A percentile compares a stretch with the other conserved stretches of the same genome.
Conservation (phyloP, 2,113 vertebrate species). For the Takifugu bimaculatus region DNA sequence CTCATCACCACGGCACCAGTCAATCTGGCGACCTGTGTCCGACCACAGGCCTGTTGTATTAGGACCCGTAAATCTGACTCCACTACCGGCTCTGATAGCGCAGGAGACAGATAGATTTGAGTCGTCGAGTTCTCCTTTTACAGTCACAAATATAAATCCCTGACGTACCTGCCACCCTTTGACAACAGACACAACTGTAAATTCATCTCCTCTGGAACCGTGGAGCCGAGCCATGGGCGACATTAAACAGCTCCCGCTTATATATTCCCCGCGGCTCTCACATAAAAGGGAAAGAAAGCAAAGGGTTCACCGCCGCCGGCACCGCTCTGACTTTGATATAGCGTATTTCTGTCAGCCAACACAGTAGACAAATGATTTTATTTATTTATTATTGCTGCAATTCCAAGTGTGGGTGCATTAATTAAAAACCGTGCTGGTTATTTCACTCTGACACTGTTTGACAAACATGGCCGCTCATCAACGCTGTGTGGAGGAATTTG, state of each 20-base stretch:
- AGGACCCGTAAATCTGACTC: too few relatives aligned
- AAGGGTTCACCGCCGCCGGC: constrained; percentile 32
- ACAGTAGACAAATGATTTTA: constrained; percentile 32
- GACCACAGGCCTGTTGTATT: too few relatives aligned
- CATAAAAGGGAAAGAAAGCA: constrained; percentile 16
- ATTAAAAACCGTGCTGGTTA: constrained; percentile 67
- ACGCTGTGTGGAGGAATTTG: constrained; percentile 46
- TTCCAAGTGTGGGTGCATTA: constrained; percentile 58
- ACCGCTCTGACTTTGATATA: constrained; percentile 65
- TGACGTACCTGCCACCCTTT: constrained; percentile 41
- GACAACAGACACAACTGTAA: constrained; percentile 27
- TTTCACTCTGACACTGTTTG: constrained; percentile 57
- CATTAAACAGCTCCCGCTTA: constrained; percentile 43
- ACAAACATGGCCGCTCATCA: constrained; percentile 63
- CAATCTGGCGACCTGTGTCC: too few relatives aligned
- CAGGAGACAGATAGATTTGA: background rate
- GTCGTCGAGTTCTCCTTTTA: constrained; percentile 57
- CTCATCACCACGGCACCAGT: too few relatives aligned
- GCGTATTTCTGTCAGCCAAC: constrained; percentile 43
- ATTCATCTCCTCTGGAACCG: constrained; percentile 33
- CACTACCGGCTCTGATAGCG: too few relatives aligned
- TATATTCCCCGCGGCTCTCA: constrained; percentile 44
- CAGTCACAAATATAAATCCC: constrained; percentile 60
- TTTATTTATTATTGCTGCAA: constrained; percentile 55
- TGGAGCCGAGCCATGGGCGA: constrained; percentile 36